These are phyloP conservation scores for Spilogale gracilis DNA, from an alignment of 2,113 vertebrate genomes.

Conservation along the genomic window DNA sequence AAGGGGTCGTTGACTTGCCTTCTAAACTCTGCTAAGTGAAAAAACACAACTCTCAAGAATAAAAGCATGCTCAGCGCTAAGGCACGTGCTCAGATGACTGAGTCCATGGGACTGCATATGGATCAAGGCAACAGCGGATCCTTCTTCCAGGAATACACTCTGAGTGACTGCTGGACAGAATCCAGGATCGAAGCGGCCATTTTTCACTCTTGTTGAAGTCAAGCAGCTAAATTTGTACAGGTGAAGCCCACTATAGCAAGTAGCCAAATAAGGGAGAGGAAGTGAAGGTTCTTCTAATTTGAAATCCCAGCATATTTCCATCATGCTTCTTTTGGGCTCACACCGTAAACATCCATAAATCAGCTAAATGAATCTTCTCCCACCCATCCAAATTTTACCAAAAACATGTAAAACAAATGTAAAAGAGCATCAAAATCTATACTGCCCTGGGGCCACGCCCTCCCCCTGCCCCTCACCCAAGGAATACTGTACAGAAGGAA, in stretches of 20 bases:
- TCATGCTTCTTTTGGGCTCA: background rate
- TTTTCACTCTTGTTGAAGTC: background rate
- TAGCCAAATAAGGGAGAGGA: background rate
- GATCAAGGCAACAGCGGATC: background rate
- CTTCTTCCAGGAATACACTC: background rate
- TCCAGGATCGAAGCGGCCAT: background rate
- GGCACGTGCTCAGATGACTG: background rate
- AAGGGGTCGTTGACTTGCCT: background rate
- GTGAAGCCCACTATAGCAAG: background rate
- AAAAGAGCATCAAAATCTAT: background rate
- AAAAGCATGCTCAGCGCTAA: background rate
- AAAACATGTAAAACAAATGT: background rate
- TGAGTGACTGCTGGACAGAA: background rate
- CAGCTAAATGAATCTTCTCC: background rate
- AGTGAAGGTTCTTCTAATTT: background rate
- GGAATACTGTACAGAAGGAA: background rate
- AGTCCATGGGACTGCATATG: background rate
- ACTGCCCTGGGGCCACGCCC: background rate
- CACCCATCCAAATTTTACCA: background rate
- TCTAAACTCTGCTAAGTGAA: background rate
- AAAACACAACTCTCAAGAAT: background rate
- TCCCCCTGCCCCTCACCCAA: background rate
- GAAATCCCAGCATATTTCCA: background rate
- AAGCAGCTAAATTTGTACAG: background rate
- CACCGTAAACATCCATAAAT: background rate